phyloP scores from a whole-genome alignment of 2,113 vertebrate genomes.

The Anoplopoma fimbria region DNA sequence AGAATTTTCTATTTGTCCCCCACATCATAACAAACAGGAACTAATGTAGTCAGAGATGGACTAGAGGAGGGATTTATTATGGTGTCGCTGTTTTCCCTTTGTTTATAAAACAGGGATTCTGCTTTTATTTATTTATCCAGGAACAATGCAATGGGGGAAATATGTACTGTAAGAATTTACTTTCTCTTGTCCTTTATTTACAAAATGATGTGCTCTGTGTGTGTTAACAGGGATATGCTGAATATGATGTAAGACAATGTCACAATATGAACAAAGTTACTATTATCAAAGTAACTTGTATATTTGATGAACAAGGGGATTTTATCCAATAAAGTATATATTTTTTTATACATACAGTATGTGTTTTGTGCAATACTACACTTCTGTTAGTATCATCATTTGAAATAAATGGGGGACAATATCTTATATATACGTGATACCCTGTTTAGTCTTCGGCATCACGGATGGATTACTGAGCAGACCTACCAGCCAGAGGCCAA shows the following conservation, averaged over 20 bases:
- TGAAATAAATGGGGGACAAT: background rate
- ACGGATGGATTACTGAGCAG: too few species aligned
- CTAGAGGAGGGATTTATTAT: background rate
- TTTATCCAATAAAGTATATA: background rate
- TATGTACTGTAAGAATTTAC: background rate
- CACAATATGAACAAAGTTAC: background rate
- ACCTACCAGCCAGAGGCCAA: too few species aligned
- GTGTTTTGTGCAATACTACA: background rate
- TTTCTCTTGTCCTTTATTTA: background rate
- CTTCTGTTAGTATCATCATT: background rate
- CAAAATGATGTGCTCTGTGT: background rate
- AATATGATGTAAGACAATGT: background rate
- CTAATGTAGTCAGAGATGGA: background rate
- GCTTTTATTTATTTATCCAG: conserved; percentile 11
- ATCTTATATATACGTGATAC: background rate
- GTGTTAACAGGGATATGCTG: background rate
- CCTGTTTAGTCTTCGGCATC: background rate
- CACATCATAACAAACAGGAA: conserved; percentile 23
- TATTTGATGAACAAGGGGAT: background rate
- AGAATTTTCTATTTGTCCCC: conserved; percentile 87
- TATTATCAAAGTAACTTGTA: background rate
- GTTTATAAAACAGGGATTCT: background rate
- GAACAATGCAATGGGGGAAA: background rate
- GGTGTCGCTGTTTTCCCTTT: background rate
- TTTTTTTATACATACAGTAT: background rate